phyloP scores from a whole-genome alignment of 2,888 invertebrate species.

The Athalia circularis region DNA sequence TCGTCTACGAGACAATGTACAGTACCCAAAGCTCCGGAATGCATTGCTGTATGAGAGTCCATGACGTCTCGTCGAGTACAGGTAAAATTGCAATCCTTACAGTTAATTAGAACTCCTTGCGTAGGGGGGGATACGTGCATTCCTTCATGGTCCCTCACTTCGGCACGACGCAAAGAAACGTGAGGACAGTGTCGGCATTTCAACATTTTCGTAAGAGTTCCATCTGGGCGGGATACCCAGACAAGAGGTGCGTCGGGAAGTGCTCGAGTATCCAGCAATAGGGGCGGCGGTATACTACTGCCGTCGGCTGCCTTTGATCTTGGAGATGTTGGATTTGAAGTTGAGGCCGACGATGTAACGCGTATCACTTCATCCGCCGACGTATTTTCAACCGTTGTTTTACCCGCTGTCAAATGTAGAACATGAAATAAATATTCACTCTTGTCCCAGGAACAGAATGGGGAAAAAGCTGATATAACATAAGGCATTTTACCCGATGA shows the following conservation, averaged over 20 bases:
- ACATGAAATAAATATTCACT: neutral
- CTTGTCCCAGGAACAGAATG: no score
- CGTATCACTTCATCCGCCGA: slow-evolving; percentile 58
- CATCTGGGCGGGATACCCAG: slow-evolving; percentile 83
- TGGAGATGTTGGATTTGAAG: slow-evolving; percentile 64
- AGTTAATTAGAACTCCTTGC: slow-evolving; percentile 79
- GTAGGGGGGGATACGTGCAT: slow-evolving; percentile 80
- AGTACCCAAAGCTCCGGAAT: slow-evolving; percentile 83
- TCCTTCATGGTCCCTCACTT: slow-evolving; percentile 89
- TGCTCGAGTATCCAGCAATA: slow-evolving; percentile 73
- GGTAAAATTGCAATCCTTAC: slow-evolving; percentile 87
- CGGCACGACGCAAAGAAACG: slow-evolving; percentile 86
- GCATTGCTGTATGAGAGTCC: slow-evolving; percentile 85
- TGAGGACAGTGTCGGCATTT: slow-evolving; percentile 91
- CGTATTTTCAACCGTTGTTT: slow-evolving; percentile 53
- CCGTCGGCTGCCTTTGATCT: slow-evolving; percentile 64
- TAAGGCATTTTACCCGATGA: slow-evolving; percentile 6
- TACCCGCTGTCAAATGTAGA: slow-evolving; percentile 5
- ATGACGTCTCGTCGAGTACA: slow-evolving; percentile 84
- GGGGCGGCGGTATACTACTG: slow-evolving; percentile 58
- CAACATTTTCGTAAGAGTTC: slow-evolving; percentile 87
- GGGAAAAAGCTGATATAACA: no score
- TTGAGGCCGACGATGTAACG: slow-evolving; percentile 55
- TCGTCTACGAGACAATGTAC: slow-evolving; percentile 83
- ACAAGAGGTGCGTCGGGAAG: slow-evolving; percentile 82